These are phyloP conservation scores for Sigmodon hispidus DNA, from an alignment of 2,113 vertebrate genomes.

Conservation along the genomic window DNA sequence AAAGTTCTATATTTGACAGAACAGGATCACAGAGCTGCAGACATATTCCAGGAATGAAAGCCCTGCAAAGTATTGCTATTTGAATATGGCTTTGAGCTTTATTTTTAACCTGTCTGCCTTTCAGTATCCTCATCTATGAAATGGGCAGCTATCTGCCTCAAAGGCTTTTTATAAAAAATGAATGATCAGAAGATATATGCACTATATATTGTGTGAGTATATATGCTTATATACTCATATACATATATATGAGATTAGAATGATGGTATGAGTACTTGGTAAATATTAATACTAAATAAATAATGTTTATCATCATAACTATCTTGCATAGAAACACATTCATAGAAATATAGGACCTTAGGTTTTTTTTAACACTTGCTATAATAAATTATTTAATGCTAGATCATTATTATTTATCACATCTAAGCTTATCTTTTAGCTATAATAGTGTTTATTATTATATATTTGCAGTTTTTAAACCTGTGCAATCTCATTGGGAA, in stretches of 20 bases:
- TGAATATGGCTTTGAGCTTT: not conserved
- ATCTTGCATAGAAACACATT: not conserved
- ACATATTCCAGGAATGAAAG: not conserved
- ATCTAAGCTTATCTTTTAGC: not conserved
- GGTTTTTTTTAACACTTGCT: conserved; percentile 41
- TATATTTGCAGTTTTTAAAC: not conserved
- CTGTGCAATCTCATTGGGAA: not conserved
- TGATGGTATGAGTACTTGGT: not conserved
- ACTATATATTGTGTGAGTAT: not conserved
- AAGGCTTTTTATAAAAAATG: not conserved
- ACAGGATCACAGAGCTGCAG: not conserved
- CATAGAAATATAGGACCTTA: not conserved
- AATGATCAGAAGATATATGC: not conserved
- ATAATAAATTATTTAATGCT: not conserved
- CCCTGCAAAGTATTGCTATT: not conserved
- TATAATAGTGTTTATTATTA: not conserved
- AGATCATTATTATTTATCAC: not conserved
- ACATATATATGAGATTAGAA: not conserved
- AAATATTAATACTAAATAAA: not conserved
- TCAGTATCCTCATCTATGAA: not conserved
- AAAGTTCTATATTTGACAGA: not conserved
- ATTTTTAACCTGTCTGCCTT: not conserved
- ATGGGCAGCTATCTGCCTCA: not conserved
- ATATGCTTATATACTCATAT: too few species aligned
- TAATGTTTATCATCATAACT: not conserved